Evolutionary conservation across 2,797 vertebrate genomes (phyloP).

Genomic region (Pogonophryne albipinna): DNA sequence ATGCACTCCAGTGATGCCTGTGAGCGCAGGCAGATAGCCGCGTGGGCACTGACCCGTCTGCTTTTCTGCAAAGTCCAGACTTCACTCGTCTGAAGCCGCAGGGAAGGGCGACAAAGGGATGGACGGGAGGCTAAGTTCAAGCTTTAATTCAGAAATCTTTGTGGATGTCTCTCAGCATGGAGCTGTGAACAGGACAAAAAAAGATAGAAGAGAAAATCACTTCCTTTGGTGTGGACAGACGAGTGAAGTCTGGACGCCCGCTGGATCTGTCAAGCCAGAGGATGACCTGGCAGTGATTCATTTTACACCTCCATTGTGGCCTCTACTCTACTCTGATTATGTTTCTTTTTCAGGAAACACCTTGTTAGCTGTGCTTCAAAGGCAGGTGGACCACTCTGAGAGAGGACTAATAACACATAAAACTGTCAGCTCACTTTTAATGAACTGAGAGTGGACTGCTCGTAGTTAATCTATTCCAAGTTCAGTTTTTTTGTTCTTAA

Average conservation of each 20-base stretch:
- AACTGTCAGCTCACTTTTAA: slow-evolving; percentile 37
- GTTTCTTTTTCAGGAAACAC: slow-evolving; percentile 45
- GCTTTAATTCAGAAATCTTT: slow-evolving; percentile 79
- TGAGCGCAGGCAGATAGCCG: slow-evolving; percentile 56
- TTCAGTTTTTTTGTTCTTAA: neutral
- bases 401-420: slow-evolving; percentile 39
- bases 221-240: slow-evolving; percentile 60
- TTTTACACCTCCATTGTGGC: slow-evolving; percentile 60
- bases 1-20: slow-evolving; percentile 55
- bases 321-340: slow-evolving; percentile 41
- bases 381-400: slow-evolving; percentile 43
- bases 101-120: slow-evolving; percentile 48
- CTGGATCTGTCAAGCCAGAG: slow-evolving; percentile 62
- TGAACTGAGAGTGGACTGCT: slow-evolving; percentile 21
- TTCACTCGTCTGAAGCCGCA: slow-evolving; percentile 62
- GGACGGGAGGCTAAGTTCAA: slow-evolving; percentile 65
- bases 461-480: neutral
- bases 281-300: slow-evolving; percentile 71
- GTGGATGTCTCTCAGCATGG: slow-evolving; percentile 65
- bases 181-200: slow-evolving; percentile 45
- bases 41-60: slow-evolving; percentile 73
- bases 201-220: slow-evolving; percentile 51
- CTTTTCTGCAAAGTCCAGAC: slow-evolving; percentile 70
- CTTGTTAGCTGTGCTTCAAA: slow-evolving; percentile 60
- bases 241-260: slow-evolving; percentile 53